A percentile compares a stretch with the other conserved stretches of the same genome.
These are phyloP conservation scores for Magallana ariakensis DNA, from an alignment of 1,140 invertebrate genomes.

Conservation along the genomic window DNA sequence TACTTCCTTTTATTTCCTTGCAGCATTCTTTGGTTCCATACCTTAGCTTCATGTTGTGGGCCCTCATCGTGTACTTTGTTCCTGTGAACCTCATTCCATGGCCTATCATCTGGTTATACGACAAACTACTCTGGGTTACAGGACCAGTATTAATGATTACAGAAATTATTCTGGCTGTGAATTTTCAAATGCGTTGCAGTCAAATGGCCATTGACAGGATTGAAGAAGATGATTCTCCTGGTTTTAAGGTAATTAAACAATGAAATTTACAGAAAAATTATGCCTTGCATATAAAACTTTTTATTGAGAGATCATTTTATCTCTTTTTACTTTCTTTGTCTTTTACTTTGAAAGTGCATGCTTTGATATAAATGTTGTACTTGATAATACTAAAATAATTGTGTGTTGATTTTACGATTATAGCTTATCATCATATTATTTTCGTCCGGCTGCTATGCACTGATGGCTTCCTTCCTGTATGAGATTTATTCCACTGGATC, in stretches of 20 bases:
- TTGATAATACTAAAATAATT: too few relatives aligned
- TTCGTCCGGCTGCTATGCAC: slow-evolving; percentile 64
- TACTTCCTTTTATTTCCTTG: slow-evolving; percentile 12
- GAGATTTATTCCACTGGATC: slow-evolving; percentile 59
- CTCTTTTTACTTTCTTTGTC: too few relatives aligned
- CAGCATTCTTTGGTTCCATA: slow-evolving; percentile 62
- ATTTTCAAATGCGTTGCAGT: slow-evolving; percentile 65
- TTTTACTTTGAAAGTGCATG: too few relatives aligned
- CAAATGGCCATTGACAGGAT: slow-evolving; percentile 59
- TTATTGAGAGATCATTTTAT: too few relatives aligned
- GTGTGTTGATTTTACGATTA: slow-evolving; percentile 19
- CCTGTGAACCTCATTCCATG: slow-evolving; percentile 64
- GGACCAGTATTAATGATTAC: slow-evolving; percentile 61
- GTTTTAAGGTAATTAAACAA: slow-evolving; percentile 50
- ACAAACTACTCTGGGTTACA: slow-evolving; percentile 60
- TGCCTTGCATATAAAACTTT: too few relatives aligned
- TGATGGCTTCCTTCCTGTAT: slow-evolving; percentile 55
- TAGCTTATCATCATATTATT: slow-evolving; percentile 61
- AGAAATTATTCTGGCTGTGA: slow-evolving; percentile 62
- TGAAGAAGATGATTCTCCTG: slow-evolving; percentile 56
- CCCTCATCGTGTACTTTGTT: slow-evolving; percentile 51
- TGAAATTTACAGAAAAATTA: too few relatives aligned
- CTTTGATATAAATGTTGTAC: too few relatives aligned
- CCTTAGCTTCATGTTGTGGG: slow-evolving; percentile 56
- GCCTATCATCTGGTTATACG: slow-evolving; percentile 64